Base-by-base conservation (phyloP, 2,113 vertebrate species). In the Benitochromis conjunctus region DNA sequence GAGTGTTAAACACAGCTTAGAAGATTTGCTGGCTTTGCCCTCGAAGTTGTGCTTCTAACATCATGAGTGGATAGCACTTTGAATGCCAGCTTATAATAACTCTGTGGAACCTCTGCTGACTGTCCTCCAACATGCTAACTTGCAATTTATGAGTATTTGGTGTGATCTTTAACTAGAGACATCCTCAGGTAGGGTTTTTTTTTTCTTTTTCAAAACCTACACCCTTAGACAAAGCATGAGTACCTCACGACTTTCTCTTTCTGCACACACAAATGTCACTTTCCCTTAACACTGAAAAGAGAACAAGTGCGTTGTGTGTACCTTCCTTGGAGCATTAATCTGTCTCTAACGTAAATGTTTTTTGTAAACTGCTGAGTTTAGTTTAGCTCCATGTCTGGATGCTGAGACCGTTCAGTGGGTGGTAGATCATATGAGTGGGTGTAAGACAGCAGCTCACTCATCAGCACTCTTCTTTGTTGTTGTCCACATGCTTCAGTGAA, bases 311-410 rank as follows among this genome's bases (percentile, higher is more conserved):
- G 0, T 51, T 76, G 69, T 29, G 26, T 76, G 43, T 31, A 24
- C 24, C 16, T 76, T 51, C 9, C 43, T 29, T 31, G 24, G 24
- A 51, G 43, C 9, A 18, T 12, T 31, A 31, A 31, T 48, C 24
- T 51, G 9, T 51, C 87, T 88, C 43, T 92, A 18, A 90, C 86
- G 90, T 62, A 86, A 90, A 87, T 93, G 81, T 62, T 88, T 82
- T 31, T 78, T 82, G 43, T 71, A 84, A 80, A 62, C 66, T 74
- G 26, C 43, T 76, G 26, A 74, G 36, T 69, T 79, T 64, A 36
- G 66, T 85, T 64, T 66, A 66, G 80, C 19, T 76, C 69, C 11
- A 43, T 31, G 69, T 76, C 43, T 7, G 24, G 43, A 82, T 80
- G 64, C 84, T 4, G 53, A 31, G 46, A 64, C 13, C 29, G 38